Evolutionary conservation across 2,113 vertebrate genomes (phyloP).

Genomic region (Ceratotherium simum): DNA sequence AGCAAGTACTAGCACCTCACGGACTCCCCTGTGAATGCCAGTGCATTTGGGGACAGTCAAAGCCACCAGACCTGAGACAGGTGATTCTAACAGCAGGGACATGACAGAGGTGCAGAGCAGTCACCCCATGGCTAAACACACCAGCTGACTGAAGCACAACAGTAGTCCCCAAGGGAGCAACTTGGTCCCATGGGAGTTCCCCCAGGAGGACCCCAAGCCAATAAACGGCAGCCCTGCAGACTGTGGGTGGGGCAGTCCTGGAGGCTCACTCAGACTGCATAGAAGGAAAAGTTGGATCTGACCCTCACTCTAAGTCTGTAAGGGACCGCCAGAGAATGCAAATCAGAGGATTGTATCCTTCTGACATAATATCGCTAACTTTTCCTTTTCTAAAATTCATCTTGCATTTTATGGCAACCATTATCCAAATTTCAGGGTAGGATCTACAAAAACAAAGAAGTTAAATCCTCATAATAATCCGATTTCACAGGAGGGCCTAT

Average conservation of each 20-base stretch:
- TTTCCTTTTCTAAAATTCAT: slow-evolving; percentile 1
- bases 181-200: background rate
- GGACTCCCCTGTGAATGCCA: too few species aligned
- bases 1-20: background rate
- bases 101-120: background rate
- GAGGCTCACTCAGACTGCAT: background rate
- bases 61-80: background rate
- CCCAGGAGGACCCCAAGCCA: background rate
- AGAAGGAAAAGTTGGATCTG: background rate
- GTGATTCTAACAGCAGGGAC: background rate
- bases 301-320: background rate
- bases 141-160: background rate
- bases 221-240: background rate
- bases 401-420: background rate
- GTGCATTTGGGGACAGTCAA: background rate
- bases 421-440: background rate
- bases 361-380: background rate
- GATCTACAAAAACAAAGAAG: background rate
- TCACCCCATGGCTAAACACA: background rate
- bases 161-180: background rate
- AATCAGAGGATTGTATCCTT: background rate
- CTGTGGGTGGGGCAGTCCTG: background rate
- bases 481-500: background rate
- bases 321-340: background rate
- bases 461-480: background rate